phyloP scores from a whole-genome alignment of 2,888 invertebrate genomes.

The Spialia ferax region DNA sequence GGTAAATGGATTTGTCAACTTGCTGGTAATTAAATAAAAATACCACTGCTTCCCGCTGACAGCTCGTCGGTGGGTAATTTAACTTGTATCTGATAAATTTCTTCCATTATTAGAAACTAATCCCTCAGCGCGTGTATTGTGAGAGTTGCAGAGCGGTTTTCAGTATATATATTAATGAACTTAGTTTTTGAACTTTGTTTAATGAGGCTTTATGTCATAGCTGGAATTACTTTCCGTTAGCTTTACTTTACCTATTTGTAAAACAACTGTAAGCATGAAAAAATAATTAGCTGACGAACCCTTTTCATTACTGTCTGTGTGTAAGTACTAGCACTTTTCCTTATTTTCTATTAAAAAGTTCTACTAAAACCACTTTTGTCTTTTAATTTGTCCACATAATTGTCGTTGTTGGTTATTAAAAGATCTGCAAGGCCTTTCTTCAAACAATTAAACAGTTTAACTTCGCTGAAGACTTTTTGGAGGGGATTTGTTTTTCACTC shows the following conservation, averaged over 20 bases:
- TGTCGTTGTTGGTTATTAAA: constrained; percentile 69
- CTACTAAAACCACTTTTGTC: too few species aligned
- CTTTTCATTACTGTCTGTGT: background rate
- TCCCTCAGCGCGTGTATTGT: constrained; percentile 34
- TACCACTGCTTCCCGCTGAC: constrained; percentile 61
- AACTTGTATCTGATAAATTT: constrained; percentile 57
- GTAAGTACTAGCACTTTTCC: background rate
- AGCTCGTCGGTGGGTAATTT: constrained; percentile 46
- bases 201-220: background rate
- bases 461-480: constrained; percentile 79
- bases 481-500: constrained; percentile 85
- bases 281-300: too few species aligned
- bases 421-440: constrained; percentile 71
- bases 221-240: too few species aligned
- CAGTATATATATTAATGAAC: background rate
- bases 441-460: constrained; percentile 82
- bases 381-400: constrained; percentile 36
- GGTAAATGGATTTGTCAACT: constrained; percentile 83
- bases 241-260: too few species aligned
- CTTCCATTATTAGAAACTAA: constrained; percentile 46
- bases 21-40: constrained; percentile 81
- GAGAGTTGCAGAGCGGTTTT: background rate
- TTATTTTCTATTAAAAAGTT: background rate
- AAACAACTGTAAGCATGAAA: too few species aligned
- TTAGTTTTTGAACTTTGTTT: background rate